Percentiles rank a stretch among this genome's conserved stretches.
Evolutionary conservation across 2,797 vertebrate genomes (phyloP).

Genomic region (Rhinophrynus dorsalis): DNA sequence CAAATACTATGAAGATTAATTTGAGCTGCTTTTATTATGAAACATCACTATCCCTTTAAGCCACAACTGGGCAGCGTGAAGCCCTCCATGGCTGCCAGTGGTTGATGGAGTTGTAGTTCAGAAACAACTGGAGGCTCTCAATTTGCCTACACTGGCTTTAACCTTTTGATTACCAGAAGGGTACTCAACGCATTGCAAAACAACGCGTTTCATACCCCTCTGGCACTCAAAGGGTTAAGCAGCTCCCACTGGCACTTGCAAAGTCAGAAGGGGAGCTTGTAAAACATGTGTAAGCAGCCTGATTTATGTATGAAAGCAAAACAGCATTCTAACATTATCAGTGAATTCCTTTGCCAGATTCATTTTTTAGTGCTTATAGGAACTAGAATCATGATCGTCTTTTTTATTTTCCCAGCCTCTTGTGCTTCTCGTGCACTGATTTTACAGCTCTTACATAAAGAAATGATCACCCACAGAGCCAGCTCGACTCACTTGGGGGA

Average conservation of each 20-base stretch:
- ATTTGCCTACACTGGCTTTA: no score
- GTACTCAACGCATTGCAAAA: no score
- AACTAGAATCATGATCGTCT: conserved; percentile 3
- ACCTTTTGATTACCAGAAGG: no score
- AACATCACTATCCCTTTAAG: no score
- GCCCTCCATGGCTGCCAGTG: no score
- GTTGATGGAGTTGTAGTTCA: no score
- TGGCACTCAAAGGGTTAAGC: no score
- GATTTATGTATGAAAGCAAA: conserved; percentile 34
- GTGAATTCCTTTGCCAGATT: conserved; percentile 40
- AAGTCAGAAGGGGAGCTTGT: conserved; percentile 2
- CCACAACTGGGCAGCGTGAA: no score
- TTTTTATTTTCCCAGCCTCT: conserved; percentile 8
- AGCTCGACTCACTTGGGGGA: background rate
- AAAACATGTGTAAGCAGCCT: conserved; percentile 15
- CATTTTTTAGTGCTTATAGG: background rate
- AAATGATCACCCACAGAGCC: conserved; percentile 20
- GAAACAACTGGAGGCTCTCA: no score
- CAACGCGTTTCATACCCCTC: no score
- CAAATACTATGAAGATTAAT: no score
- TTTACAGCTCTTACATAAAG: conserved; percentile 17
- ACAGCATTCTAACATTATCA: conserved; percentile 36
- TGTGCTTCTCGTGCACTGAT: conserved; percentile 19
- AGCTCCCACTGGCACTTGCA: background rate
- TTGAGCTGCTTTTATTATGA: no score